A percentile compares a stretch with the other conserved stretches of the same genome.
Conservation (phyloP, 2,113 vertebrate genomes). For the Albula goreensis region DNA sequence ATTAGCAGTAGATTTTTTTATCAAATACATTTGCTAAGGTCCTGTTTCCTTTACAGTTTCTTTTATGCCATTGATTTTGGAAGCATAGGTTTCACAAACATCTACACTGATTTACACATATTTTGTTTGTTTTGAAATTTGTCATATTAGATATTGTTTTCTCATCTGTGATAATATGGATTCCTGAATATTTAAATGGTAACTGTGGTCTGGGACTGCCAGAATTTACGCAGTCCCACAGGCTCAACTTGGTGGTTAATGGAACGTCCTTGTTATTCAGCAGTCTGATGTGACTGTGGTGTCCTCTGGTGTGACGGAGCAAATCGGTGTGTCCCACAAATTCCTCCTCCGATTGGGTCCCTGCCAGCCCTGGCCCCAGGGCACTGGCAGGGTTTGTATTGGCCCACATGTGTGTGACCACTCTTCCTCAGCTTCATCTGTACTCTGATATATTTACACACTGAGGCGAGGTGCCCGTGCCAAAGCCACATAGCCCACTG, state of each 20-base stretch:
- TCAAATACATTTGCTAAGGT: neutral
- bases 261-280: neutral
- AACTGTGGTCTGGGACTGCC: neutral
- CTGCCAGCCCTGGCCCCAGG: neutral
- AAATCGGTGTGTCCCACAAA: slow-evolving; percentile 6
- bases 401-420: slow-evolving; percentile 8
- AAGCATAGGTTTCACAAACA: neutral
- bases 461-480: slow-evolving; percentile 12
- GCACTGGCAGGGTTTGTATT: slow-evolving; percentile 19
- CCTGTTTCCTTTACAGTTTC: neutral
- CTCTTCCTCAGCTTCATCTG: slow-evolving; percentile 31
- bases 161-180: neutral
- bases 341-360: neutral
- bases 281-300: neutral
- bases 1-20: neutral
- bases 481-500: neutral
- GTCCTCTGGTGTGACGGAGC: neutral
- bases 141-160: neutral
- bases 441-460: slow-evolving; percentile 35
- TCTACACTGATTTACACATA: neutral
- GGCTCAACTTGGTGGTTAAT: neutral
- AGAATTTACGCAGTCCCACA: neutral
- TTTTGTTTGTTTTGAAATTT: neutral
- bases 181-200: too few species aligned
- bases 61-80: neutral